Evolutionary conservation across 2,888 invertebrate species (phyloP), one percentile per base, ranked within the genome.

Genomic region (Ophion costatus): DNA sequence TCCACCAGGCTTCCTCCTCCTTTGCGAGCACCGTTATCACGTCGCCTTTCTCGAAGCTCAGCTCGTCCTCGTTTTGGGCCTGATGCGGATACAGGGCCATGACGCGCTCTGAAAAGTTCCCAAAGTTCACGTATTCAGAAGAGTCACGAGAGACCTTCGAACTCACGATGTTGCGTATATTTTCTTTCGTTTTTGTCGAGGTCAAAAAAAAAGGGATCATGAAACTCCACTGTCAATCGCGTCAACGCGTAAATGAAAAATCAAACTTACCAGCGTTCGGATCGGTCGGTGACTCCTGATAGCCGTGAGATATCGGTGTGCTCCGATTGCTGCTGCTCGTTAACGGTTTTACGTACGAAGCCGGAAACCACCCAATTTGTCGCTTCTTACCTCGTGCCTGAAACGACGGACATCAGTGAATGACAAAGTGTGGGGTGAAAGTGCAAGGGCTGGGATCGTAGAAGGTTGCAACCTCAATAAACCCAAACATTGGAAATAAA

Each of bases 331-430:
- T 94, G 81, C 92, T 93, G 87, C 93, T 94, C 20, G 92, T 92
- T 57, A 94, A 88, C 51, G 92, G 91, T 95, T 99, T 99, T 10
- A 99, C 98, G 92, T 99, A 99, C 85, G 98, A 98, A 38, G 99
- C 99, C 0, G 99, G 99, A 94, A 99, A 99, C 99, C 99, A 99
- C 2, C 99, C 99, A 56, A 98, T 96, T 94, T 98, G 98, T 56
- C 98, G 95, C 92, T 98, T 98, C 90, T 98, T 96, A 0, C 99
- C 98, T 88, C 95, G 95, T 17, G 95, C 95, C 95, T 95, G 86
- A 11, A 88, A 87, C 78, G 74, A 74, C 14, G 14, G 0, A 51
- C 17, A 17, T 51, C 51, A 51, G 38, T 0, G 5, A 51, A 17
- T 51, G 51, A 17, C 51, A 51, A 51, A 17, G 5, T 5, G 17